These are phyloP conservation scores for Solenodon paradoxus DNA, from an alignment of 2,113 vertebrate genomes.

Conservation along the genomic window DNA sequence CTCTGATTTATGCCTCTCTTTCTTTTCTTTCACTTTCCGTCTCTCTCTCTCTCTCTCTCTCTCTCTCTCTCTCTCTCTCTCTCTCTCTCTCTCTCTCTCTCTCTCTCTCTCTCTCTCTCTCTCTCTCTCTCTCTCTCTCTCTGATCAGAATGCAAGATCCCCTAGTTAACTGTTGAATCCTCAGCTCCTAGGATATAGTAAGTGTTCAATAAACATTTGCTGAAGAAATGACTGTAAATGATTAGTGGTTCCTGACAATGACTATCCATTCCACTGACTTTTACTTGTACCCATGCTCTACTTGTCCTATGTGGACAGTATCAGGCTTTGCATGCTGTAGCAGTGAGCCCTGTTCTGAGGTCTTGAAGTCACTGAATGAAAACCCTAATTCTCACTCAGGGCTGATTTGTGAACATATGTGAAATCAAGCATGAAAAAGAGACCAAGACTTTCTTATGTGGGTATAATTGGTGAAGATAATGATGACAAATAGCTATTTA, in stretches of 20 bases:
- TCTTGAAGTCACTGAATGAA: constrained; percentile 36
- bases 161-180: not conserved
- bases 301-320: not conserved
- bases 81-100: not conserved
- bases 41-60: not conserved
- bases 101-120: not conserved
- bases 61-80: not conserved
- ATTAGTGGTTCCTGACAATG: not conserved
- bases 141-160: not conserved
- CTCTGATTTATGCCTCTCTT: not conserved
- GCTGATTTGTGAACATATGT: constrained; percentile 54
- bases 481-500: too few species aligned
- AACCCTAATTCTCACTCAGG: constrained; percentile 37
- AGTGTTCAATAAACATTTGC: not conserved
- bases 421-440: constrained; percentile 67
- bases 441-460: constrained; percentile 39
- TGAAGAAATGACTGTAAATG: not conserved
- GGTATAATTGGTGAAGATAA: constrained; percentile 76
- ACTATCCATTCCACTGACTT: not conserved
- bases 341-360: constrained; percentile 31
- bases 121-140: not conserved
- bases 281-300: not conserved
- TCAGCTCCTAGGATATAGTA: not conserved
- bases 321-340: not conserved
- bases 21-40: not conserved